Conservation (phyloP, 2,888 invertebrate species). For the Pseudoips prasinana region DNA sequence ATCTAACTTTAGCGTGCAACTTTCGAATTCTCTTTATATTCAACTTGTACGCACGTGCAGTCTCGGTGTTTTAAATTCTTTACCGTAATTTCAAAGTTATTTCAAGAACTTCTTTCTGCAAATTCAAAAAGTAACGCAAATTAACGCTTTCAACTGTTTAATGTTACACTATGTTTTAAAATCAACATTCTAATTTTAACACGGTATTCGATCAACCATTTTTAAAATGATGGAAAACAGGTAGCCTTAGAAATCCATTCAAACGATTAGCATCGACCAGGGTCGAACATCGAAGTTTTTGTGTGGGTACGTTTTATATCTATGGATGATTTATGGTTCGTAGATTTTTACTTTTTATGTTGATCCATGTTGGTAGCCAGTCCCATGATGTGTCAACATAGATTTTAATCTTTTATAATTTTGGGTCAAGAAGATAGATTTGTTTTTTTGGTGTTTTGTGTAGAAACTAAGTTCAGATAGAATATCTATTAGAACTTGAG, state of each 20-base stretch:
- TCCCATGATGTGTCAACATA: slow-evolving; percentile 50
- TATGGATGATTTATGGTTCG: slow-evolving; percentile 46
- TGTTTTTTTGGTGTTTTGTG: slow-evolving; percentile 11
- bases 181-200: no score
- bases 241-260: slow-evolving; percentile 59
- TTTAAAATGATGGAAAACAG: slow-evolving; percentile 41
- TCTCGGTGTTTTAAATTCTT: no score
- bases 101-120: no score
- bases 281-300: slow-evolving; percentile 45
- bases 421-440: slow-evolving; percentile 27
- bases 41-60: no score
- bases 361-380: slow-evolving; percentile 44
- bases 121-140: no score
- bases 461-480: slow-evolving; percentile 10
- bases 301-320: slow-evolving; percentile 43
- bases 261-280: slow-evolving; percentile 58
- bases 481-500: no score
- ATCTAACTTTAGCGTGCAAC: no score
- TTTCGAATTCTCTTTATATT: no score
- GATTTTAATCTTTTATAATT: slow-evolving; percentile 35
- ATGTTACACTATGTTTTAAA: no score
- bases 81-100: no score
- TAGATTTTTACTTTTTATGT: slow-evolving; percentile 41
- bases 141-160: no score
- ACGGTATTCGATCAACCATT: no score